phyloP scores from a whole-genome alignment of 2,113 vertebrate genomes.

The Amphiprion percula region DNA sequence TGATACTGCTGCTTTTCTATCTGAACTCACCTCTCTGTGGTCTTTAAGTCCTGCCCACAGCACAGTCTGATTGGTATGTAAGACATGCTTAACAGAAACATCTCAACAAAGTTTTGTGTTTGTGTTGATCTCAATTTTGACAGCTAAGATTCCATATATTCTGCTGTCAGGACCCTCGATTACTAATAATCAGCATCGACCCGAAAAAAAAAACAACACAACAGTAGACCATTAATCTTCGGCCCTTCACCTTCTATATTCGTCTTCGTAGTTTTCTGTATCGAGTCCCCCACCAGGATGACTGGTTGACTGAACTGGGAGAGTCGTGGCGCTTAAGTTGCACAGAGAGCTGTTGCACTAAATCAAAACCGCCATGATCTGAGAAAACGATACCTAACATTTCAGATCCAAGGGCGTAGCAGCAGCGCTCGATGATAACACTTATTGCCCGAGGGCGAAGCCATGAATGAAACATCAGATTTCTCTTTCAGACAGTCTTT shows the following conservation, averaged over 20 bases:
- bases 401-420: conserved; percentile 57
- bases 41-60: no score
- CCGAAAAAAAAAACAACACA: no score
- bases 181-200: no score
- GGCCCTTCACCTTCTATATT: not conserved
- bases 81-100: no score
- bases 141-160: no score
- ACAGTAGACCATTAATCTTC: no score
- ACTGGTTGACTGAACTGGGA: conserved; percentile 6
- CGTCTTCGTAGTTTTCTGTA: not conserved
- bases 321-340: conserved; percentile 28
- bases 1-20: no score
- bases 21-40: no score
- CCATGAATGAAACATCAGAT: conserved; percentile 81
- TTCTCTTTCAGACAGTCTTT: conserved; percentile 80
- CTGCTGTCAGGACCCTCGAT: no score
- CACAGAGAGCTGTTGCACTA: conserved; percentile 23
- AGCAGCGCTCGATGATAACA: conserved; percentile 48
- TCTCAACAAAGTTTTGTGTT: no score
- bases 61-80: no score
- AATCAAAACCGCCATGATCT: conserved; percentile 27
- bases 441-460: conserved; percentile 70
- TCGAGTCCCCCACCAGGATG: not conserved
- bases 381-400: conserved; percentile 58
- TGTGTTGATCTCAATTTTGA: no score